Percentiles rank a stretch among this genome's conserved stretches.
Conservation (phyloP, 2,113 vertebrate genomes). For the Etia nguti region DNA sequence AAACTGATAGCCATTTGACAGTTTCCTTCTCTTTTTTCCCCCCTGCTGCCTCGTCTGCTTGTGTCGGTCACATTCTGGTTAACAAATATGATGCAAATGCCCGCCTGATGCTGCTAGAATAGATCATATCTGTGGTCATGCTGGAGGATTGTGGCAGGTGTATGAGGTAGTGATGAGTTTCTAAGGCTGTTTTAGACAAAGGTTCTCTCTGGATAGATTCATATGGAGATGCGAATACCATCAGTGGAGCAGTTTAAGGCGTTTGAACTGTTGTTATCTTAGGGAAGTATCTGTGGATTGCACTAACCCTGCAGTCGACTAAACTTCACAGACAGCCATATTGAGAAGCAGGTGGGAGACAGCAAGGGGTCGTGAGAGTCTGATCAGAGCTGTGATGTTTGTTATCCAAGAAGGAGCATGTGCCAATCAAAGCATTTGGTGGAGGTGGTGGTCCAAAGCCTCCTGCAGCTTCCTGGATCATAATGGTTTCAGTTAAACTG, state of each 20-base stretch:
- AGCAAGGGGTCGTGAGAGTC: constrained; percentile 30
- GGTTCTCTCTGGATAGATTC: neutral
- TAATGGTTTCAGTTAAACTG: neutral
- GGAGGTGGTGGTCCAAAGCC: neutral
- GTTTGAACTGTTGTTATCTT: neutral
- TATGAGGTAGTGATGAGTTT: neutral
- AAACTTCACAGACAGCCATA: constrained; percentile 23
- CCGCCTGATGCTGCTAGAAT: neutral
- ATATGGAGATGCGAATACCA: neutral
- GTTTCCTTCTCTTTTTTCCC: neutral
- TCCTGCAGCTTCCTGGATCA: neutral
- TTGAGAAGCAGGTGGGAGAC: constrained; percentile 51
- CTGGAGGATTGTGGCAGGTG: neutral
- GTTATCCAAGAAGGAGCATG: neutral
- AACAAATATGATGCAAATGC: constrained; percentile 40
- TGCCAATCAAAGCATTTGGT: neutral
- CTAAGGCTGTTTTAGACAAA: neutral
- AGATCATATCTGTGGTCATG: neutral
- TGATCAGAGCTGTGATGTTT: neutral
- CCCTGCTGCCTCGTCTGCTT: neutral
- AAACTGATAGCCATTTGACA: neutral
- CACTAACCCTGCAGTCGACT: neutral
- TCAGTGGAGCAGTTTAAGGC: neutral
- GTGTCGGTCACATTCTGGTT: neutral
- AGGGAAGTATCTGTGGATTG: neutral